Evolutionary conservation across 2,113 vertebrate genomes (phyloP), one percentile per base, ranked within the genome.

Genomic region (Leucopsar rothschildi): DNA sequence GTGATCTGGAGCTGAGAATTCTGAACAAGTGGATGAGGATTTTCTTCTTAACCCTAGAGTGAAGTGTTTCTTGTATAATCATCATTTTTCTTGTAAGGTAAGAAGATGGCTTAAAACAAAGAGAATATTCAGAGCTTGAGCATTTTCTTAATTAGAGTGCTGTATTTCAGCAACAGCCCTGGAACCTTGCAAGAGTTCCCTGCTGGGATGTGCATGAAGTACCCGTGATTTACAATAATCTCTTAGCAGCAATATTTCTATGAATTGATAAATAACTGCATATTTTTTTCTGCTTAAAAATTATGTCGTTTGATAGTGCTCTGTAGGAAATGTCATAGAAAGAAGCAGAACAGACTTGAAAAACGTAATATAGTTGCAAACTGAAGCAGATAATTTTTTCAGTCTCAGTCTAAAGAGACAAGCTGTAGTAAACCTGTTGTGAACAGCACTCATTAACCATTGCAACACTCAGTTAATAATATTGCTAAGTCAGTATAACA

Each of bases 141-240:
- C 24, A 33, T 85, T 90, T 91, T 88, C 68, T 95, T 84, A 89
- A 93, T 93, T 92, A 84, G 80, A 79, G 27, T 76, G 25, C 49
- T 76, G 4, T 89, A 60, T 93, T 96, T 95, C 71, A 95, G 19
- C 55, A 77, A 53, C 37, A 95, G 50, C 70, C 50, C n/a, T 92
- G 87, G 45, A 87, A 85, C 23, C 15, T 90, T 80, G 50, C 84
- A 72, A 80, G 33, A 27, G 24, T 85, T 21, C 23, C 89, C 82
- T 16, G 25, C 82, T 94, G 87, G 57, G 82, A 63, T 82, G 63
- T 80, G 25, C 59, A 82, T 61, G 75, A 90, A 39, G 24, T 82
- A 22, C 75, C 42, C 55, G 55, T 77, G 79, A 90, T 77, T 86
- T 78, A 72, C 63, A 82, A 45, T 82, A 82, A 92, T 75, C 20